Evolutionary conservation across 1,140 invertebrate genomes (phyloP).

Genomic region (Aphis gossypii): DNA sequence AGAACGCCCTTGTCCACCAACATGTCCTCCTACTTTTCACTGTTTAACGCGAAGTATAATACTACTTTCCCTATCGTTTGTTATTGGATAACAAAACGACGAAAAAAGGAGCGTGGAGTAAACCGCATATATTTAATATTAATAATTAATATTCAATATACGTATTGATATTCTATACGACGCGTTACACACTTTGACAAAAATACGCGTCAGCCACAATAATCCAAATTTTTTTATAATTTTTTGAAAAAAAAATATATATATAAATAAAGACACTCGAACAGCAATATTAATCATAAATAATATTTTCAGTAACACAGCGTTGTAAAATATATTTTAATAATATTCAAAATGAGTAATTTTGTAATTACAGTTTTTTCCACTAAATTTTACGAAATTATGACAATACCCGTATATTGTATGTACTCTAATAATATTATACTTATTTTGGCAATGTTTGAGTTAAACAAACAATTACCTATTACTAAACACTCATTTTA

Average conservation of each 20-base stretch:
- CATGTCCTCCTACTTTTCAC: conserved; percentile 56
- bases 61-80: conserved; percentile 42
- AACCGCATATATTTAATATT: not conserved
- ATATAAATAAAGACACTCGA: not conserved
- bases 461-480: not conserved
- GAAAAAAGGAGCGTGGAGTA: not conserved
- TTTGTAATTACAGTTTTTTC: not conserved
- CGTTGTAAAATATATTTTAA: not conserved
- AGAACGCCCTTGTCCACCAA: conserved; percentile 53
- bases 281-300: not conserved
- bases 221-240: not conserved
- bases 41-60: conserved; percentile 5
- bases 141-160: not conserved
- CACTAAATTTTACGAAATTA: not conserved
- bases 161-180: not conserved
- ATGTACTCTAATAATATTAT: not conserved
- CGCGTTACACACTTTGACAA: not conserved
- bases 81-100: conserved; percentile 46
- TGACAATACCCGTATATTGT: not conserved
- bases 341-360: not conserved
- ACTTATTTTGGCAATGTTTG: not conserved
- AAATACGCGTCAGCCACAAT: not conserved
- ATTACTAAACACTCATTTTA: not conserved
- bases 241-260: not conserved
- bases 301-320: not conserved